Conservation (phyloP, 2,113 vertebrate species). For the Struthio camelus region DNA sequence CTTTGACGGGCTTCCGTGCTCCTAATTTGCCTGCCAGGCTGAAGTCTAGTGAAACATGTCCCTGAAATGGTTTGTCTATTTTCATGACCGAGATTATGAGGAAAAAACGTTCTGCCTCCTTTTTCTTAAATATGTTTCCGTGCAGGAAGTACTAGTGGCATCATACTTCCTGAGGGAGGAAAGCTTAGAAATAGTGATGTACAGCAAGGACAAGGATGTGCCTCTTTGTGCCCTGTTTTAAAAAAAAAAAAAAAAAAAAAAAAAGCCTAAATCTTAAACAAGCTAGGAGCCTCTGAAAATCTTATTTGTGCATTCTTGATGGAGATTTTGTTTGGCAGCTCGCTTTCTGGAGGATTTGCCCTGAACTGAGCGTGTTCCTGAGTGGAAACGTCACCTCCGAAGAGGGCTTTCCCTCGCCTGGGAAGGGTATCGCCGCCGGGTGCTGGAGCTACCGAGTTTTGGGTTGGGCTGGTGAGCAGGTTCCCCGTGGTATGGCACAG, state of each 20-base stretch:
- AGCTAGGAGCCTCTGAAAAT: background rate
- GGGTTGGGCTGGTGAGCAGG: background rate
- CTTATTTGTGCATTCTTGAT: background rate
- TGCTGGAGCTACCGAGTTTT: background rate
- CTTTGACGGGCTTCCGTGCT: background rate
- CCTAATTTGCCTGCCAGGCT: background rate
- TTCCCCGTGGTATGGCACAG: no score
- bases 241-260: background rate
- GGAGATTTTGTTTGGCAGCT: background rate
- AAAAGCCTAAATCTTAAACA: background rate
- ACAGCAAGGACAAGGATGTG: background rate
- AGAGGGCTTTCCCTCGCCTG: background rate
- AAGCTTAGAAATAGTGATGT: background rate
- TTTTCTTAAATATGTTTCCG: background rate
- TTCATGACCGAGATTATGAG: background rate
- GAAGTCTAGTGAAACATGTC: background rate
- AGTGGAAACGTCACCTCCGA: background rate
- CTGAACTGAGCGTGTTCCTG: background rate
- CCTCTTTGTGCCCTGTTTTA: background rate
- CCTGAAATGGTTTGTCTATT: background rate
- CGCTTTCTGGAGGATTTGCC: background rate
- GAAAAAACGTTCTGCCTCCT: background rate
- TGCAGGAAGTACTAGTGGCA: background rate
- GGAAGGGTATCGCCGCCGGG: background rate
- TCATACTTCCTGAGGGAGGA: background rate